Base-by-base conservation (phyloP, 2,113 vertebrate genomes). In the Myiopsitta monachus region DNA sequence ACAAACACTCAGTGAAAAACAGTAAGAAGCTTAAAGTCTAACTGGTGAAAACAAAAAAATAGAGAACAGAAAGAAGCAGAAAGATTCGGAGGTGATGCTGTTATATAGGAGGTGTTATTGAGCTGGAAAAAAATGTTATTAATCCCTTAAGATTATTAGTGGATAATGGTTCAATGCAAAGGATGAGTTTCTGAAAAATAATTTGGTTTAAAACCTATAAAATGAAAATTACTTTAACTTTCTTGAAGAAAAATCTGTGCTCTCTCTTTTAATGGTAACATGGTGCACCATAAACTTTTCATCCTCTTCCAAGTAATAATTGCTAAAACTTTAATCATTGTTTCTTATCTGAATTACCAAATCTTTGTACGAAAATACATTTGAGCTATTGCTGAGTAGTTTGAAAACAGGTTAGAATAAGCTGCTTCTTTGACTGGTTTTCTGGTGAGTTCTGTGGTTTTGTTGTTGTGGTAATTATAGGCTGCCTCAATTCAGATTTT, bases 401-500 rank as follows among this genome's bases (percentile, higher is more conserved):
- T 67, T 70, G 67, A 91, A 90, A 80, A 36, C 17, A 18, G 47
- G 24, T 77, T 69, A 81, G 28, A 70, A 80, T 15, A 90, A 10
- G 4, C 14, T 90, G 27, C 36, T 44, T 8, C 36, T 87, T 84
- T 68, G 18, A 43, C 26, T 55, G 16, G 3, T 85, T 88, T 87
- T 64, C 38, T 80, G 59, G 44, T 55, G 23, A 74, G 13, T 81
- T 91, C 52, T 79, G 38, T 82, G 28, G 4, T 67, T 95, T 87
- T 75, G 31, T 73, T 78, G 27, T 44, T 90, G 23, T 36, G 49
- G 22, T 78, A 89, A 83, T 90, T 85, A 69, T 21, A 73, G 73
- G 33, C 30, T 93, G 43, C 36, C 84, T 95, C 91, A 44, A 72
- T 75, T 85, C 62, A 87, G n/a, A 82, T 87, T 88, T 91, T 91